These are phyloP conservation scores for Bolinopsis microptera DNA, from an alignment of 37 sponge, comb jelly and placozoan species.

Conservation along the genomic window DNA sequence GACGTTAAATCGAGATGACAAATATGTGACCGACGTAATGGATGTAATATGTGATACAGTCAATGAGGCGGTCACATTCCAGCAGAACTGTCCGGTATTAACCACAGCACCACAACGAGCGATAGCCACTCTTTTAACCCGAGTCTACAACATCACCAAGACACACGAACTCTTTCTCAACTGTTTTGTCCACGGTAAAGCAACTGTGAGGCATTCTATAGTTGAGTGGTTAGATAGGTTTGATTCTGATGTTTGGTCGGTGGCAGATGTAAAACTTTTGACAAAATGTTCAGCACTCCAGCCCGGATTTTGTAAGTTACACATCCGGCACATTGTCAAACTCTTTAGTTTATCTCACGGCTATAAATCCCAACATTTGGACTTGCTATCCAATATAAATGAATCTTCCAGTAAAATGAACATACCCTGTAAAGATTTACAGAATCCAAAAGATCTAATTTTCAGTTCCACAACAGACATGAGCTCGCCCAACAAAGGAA, in stretches of 20 bases:
- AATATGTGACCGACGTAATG: not conserved
- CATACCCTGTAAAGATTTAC: not conserved
- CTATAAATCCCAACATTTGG: not conserved
- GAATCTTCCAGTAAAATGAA: not conserved
- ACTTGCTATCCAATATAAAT: not conserved
- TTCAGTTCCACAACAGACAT: not conserved
- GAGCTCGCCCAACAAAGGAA: not conserved
- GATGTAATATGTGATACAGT: not conserved
- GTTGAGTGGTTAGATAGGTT: conserved; percentile 3
- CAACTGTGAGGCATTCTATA: not conserved
- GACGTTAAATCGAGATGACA: not conserved
- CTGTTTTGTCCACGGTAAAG: not conserved
- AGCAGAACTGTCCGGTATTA: not conserved
- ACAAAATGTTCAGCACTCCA: not conserved
- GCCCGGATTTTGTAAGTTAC: conserved; percentile 19
- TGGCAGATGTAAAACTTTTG: not conserved
- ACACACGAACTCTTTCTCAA: not conserved
- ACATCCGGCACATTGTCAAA: not conserved
- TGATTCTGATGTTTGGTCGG: not conserved
- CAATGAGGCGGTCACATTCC: not conserved
- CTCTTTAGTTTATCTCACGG: not conserved
- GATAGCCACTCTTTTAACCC: not conserved
- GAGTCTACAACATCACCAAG: not conserved
- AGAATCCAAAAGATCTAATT: not conserved
- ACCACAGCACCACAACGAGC: conserved; percentile 13